Conservation (phyloP, 2,113 vertebrate species). For the Epinephelus moara region DNA sequence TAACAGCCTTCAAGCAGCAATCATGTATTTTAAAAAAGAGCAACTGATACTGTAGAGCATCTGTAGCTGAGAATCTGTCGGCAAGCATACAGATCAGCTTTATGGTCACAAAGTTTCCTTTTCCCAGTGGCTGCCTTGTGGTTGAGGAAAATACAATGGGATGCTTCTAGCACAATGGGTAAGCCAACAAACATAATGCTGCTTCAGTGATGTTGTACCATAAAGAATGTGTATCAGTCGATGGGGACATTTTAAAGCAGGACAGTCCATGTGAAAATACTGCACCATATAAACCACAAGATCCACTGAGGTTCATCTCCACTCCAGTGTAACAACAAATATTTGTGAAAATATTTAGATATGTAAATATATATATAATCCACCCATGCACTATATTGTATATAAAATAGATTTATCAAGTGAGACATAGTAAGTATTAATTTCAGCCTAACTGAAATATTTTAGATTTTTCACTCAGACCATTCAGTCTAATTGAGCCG, state of each 20-base stretch:
- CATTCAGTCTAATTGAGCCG: conserved; percentile 7
- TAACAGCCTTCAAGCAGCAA: conserved; percentile 20
- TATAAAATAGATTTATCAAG: conserved; percentile 28
- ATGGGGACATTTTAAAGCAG: conserved; percentile 17
- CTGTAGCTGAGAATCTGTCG: conserved; percentile 14
- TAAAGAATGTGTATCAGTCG: conserved; percentile 36
- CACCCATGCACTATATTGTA: not conserved
- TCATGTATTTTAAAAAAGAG: conserved; percentile 20
- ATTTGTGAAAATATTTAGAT: not conserved
- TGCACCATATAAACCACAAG: not conserved
- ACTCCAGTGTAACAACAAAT: not conserved
- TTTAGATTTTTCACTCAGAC: conserved; percentile 34
- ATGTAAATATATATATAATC: conserved; percentile 1
- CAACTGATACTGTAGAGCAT: not conserved
- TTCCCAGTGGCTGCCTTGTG: conserved; percentile 37
- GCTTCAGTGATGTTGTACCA: not conserved
- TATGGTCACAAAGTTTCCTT: conserved; percentile 5
- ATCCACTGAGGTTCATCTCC: not conserved
- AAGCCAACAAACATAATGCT: conserved; percentile 29
- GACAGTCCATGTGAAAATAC: conserved; percentile 20
- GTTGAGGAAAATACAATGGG: conserved; percentile 41
- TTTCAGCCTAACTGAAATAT: conserved; percentile 39
- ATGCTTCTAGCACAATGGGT: conserved; percentile 45
- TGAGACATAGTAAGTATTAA: conserved; percentile 27
- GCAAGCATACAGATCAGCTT: conserved; percentile 28